phyloP scores from a whole-genome alignment of 2,888 invertebrate genomes.

The Eugnorisma glareosa region DNA sequence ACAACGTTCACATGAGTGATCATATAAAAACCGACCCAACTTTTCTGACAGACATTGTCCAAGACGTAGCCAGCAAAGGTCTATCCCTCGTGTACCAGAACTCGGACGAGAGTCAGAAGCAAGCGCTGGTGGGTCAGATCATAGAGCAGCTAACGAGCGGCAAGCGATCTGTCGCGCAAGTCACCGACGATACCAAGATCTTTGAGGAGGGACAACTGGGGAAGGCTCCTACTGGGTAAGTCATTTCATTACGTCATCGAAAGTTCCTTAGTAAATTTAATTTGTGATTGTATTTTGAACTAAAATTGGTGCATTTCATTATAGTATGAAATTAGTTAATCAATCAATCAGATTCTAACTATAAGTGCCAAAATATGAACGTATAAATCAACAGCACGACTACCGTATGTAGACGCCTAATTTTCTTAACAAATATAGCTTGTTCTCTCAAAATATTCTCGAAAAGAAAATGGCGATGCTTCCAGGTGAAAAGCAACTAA shows the following conservation, averaged over 20 bases:
- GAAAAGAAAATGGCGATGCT: neutral
- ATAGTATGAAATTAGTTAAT: no score
- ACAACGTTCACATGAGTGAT: neutral
- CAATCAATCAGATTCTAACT: neutral
- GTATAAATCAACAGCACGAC: neutral
- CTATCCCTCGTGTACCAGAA: conserved; percentile 96
- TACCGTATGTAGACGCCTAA: neutral
- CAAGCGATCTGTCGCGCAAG: conserved; percentile 93
- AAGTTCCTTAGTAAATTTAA: neutral
- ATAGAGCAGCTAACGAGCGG: conserved; percentile 96
- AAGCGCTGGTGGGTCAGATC: conserved; percentile 94
- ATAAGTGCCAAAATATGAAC: neutral
- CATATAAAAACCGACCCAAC: neutral
- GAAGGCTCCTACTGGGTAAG: conserved; percentile 95
- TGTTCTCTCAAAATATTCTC: neutral
- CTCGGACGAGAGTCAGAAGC: conserved; percentile 93
- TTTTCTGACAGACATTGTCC: conserved; percentile 95
- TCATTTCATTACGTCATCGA: neutral
- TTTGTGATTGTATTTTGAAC: neutral
- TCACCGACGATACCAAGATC: conserved; percentile 95
- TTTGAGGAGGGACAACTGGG: conserved; percentile 97
- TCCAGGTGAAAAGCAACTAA: neutral
- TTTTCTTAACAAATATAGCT: neutral
- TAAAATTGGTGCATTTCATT: neutral
- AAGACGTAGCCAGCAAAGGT: conserved; percentile 98